phyloP scores from a whole-genome alignment of 2,888 invertebrate species.

The Lasioglossum calceatum region DNA sequence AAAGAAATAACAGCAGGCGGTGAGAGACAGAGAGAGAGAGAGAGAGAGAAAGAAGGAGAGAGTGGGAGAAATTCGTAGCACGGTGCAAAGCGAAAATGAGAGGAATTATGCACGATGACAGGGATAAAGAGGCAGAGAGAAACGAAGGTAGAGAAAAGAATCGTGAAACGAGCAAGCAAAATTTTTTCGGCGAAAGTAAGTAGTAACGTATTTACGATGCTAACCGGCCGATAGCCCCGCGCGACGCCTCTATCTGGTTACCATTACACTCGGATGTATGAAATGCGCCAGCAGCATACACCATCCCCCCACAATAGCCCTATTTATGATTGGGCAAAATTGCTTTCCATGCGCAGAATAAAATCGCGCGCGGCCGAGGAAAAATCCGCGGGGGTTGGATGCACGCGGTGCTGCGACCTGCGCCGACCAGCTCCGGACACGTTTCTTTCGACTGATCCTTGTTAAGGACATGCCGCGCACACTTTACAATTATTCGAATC shows the following conservation, averaged over 20 bases:
- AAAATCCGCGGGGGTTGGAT: constrained; percentile 80
- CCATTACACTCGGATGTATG: constrained; percentile 84
- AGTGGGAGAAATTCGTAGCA: constrained; percentile 28
- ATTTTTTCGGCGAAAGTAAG: constrained; percentile 65
- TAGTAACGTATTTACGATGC: constrained; percentile 81
- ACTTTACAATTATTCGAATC: neutral
- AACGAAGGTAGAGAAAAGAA: constrained; percentile 11
- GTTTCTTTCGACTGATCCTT: neutral
- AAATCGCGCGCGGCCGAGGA: constrained; percentile 83
- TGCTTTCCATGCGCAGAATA: constrained; percentile 85
- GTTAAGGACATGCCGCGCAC: neutral
- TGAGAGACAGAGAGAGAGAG: neutral
- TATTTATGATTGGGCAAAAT: constrained; percentile 85
- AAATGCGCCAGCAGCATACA: constrained; percentile 83
- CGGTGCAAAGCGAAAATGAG: constrained; percentile 18
- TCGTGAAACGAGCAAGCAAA: constrained; percentile 38
- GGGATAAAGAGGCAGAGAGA: constrained; percentile 8
- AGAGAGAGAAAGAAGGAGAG: constrained; percentile 3
- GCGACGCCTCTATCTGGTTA: constrained; percentile 84
- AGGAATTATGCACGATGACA: neutral
- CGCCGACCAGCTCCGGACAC: constrained; percentile 23
- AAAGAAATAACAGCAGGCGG: neutral
- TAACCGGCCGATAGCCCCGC: constrained; percentile 83
- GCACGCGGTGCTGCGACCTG: constrained; percentile 43
- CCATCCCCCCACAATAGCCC: constrained; percentile 84